phyloP scores from a whole-genome alignment of 2,797 vertebrate species.

The Clangula hyemalis region DNA sequence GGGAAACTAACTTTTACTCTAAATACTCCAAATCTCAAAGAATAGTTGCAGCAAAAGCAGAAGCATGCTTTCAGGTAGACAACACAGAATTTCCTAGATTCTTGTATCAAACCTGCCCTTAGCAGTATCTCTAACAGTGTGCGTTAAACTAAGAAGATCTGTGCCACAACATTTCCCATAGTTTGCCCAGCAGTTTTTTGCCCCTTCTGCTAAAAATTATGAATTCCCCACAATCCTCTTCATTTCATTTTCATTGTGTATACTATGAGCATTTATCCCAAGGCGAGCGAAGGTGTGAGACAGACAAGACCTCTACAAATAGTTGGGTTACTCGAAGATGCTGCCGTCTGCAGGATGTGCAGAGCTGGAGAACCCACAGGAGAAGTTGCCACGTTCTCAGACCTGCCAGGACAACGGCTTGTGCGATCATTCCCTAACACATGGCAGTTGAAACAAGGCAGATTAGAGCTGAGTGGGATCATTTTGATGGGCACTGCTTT shows the following conservation, averaged over 20 bases:
- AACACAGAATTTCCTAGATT: not conserved
- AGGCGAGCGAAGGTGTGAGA: slow-evolving; percentile 32
- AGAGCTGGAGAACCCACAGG: not conserved
- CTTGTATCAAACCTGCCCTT: not conserved
- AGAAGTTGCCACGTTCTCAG: not conserved
- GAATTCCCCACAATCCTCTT: not conserved
- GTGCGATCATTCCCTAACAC: not conserved
- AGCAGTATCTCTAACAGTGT: not conserved
- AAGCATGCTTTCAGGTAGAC: not conserved
- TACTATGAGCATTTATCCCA: not conserved
- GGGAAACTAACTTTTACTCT: not conserved
- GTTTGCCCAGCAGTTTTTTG: not conserved
- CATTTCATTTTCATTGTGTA: not conserved
- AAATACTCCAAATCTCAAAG: not conserved
- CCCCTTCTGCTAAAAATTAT: not conserved
- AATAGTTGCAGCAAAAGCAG: not conserved
- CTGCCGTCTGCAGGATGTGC: not conserved
- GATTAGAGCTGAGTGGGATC: not conserved
- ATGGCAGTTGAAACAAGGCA: not conserved
- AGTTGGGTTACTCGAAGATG: not conserved
- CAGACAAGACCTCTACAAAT: slow-evolving; percentile 30
- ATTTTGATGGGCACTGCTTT: not conserved
- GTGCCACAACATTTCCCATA: not conserved
- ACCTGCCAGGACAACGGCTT: not conserved
- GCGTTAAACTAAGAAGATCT: not conserved